These are phyloP conservation scores for Ciona savignyi DNA, from an alignment of 23 tunicate species.

Conservation along the genomic window DNA sequence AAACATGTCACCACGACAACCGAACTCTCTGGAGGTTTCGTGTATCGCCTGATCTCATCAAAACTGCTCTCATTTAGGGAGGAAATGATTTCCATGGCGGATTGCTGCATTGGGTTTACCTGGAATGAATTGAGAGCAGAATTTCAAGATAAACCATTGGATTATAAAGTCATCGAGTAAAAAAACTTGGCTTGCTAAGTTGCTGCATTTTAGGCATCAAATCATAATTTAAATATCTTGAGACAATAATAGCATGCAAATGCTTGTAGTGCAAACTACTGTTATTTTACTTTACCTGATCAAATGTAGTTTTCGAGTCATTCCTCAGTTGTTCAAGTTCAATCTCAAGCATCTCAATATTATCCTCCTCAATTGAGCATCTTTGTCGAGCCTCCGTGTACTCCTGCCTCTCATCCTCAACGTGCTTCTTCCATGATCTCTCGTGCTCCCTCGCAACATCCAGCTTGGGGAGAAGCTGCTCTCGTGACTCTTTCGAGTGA, in stretches of 20 bases:
- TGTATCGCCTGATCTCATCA: constrained; percentile 61
- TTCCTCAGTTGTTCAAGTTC: constrained; percentile 39
- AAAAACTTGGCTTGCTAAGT: no score
- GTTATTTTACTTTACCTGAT: constrained; percentile 35
- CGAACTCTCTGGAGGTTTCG: constrained; percentile 48
- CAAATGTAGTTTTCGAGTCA: constrained; percentile 35
- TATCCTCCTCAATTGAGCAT: constrained; percentile 65
- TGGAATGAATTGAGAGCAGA: constrained; percentile 12
- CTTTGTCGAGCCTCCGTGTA: constrained; percentile 64
- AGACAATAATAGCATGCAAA: no score
- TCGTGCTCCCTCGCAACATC: constrained; percentile 39
- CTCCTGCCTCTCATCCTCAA: constrained; percentile 76
- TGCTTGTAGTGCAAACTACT: no score
- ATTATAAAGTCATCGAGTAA: no score
- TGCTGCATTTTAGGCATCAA: no score
- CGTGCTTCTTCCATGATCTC: constrained; percentile 65
- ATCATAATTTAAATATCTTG: no score
- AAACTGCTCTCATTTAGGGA: constrained; percentile 22
- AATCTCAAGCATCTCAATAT: constrained; percentile 40
- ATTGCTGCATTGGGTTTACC: constrained; percentile 56
- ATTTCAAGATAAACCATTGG: no score
- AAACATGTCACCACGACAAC: constrained; percentile 43
- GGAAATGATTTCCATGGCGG: constrained; percentile 39
- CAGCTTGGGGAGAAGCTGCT: constrained; percentile 36
- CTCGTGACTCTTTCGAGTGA: constrained; percentile 11